These are phyloP conservation scores for Anadara kagoshimensis DNA, from an alignment of 1,140 invertebrate species.

Conservation along the genomic window DNA sequence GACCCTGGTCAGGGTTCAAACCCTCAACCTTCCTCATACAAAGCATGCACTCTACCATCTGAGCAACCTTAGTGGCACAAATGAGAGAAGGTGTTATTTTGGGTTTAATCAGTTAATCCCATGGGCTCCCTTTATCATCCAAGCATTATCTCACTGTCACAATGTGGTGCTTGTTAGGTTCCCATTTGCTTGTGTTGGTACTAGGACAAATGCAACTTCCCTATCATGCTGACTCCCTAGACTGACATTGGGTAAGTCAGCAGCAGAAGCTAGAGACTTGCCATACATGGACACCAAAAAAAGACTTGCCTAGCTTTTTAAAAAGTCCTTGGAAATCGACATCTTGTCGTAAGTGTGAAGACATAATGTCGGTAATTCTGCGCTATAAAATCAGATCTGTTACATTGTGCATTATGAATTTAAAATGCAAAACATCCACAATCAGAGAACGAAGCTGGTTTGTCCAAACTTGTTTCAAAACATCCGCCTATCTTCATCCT, in stretches of 20 bases:
- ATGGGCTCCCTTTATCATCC: no score
- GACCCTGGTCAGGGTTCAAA: no score
- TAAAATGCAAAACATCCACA: not conserved
- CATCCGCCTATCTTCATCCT: conserved; percentile 44
- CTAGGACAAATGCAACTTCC: no score
- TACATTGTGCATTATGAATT: not conserved
- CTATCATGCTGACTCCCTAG: not conserved
- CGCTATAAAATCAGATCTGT: not conserved
- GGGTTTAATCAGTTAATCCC: no score
- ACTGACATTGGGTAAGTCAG: not conserved
- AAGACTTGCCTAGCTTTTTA: conserved; percentile 59
- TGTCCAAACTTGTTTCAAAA: conserved; percentile 64
- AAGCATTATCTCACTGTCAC: no score
- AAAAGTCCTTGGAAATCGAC: conserved; percentile 62
- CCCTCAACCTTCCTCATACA: no score
- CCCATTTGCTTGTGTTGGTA: no score
- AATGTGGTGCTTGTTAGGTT: no score
- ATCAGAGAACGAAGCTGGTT: conserved; percentile 1
- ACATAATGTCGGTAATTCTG: conserved; percentile 27
- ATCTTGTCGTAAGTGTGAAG: conserved; percentile 48
- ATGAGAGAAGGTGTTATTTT: no score
- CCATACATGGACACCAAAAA: not conserved
- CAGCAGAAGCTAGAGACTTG: not conserved
- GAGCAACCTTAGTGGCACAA: no score
- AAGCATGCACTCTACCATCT: no score